A percentile compares a stretch with the other conserved stretches of the same genome.
phyloP scores from a whole-genome alignment of 1,140 invertebrate species.

The Drosophila miranda region DNA sequence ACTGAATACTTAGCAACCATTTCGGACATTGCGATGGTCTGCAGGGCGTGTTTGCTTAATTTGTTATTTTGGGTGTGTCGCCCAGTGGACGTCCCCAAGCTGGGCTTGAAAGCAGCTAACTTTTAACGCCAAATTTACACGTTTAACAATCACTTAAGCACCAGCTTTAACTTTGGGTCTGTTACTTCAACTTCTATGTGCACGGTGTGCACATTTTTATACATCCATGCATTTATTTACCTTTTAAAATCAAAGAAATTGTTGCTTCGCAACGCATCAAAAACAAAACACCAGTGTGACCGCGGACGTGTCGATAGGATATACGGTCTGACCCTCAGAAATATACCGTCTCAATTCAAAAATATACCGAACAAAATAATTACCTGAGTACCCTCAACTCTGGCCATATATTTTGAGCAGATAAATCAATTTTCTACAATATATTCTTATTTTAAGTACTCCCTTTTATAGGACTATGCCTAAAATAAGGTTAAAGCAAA shows the following conservation, averaged over 20 bases:
- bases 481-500: no score
- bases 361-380: no score
- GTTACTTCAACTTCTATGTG: neutral
- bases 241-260: constrained; percentile 37
- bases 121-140: neutral
- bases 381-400: no score
- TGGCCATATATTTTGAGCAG: no score
- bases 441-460: no score
- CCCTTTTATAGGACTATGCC: no score
- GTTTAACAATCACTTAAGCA: neutral
- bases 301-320: no score
- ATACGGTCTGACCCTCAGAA: no score
- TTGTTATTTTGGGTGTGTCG: constrained; percentile 73
- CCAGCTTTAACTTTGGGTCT: neutral
- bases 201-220: neutral
- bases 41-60: constrained; percentile 67
- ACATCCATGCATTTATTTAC: constrained; percentile 47
- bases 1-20: neutral
- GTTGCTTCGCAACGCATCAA: constrained; percentile 55
- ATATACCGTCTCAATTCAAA: no score
- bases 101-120: constrained; percentile 35
- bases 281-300: constrained; percentile 48
- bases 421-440: no score
- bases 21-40: neutral
- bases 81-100: constrained; percentile 18